These are phyloP conservation scores for Galeopsomyia nigrocyanea DNA, from an alignment of 2,888 invertebrate genomes.

Conservation along the genomic window DNA sequence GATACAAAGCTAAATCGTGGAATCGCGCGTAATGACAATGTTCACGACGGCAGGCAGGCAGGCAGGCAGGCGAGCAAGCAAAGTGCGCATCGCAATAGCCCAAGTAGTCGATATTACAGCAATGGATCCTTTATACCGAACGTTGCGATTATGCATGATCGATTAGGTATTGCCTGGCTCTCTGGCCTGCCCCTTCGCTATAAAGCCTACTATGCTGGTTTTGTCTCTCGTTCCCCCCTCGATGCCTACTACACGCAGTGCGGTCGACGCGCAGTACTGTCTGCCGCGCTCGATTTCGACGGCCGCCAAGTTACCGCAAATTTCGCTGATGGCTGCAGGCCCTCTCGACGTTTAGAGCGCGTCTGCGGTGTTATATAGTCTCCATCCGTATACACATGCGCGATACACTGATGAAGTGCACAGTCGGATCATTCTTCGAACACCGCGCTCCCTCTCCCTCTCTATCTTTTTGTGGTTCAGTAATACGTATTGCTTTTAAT, in stretches of 20 bases:
- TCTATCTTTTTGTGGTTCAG: too few species aligned
- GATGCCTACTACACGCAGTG: neutral
- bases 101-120: too few species aligned
- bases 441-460: too few species aligned
- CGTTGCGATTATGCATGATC: slow-evolving; percentile 36
- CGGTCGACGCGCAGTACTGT: neutral
- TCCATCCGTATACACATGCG: too few species aligned
- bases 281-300: slow-evolving; percentile 14
- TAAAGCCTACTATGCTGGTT: neutral
- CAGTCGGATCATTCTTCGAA: too few species aligned
- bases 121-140: slow-evolving; percentile 1
- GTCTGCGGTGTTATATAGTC: neutral
- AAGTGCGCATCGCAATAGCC: too few species aligned
- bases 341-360: slow-evolving; percentile 22
- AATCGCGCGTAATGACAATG: too few species aligned
- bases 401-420: neutral
- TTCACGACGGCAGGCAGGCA: too few species aligned
- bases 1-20: too few species aligned
- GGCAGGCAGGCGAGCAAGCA: too few species aligned
- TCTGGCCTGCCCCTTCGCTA: neutral
- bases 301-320: slow-evolving; percentile 32
- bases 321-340: slow-evolving; percentile 33
- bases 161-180: slow-evolving; percentile 38
- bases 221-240: neutral
- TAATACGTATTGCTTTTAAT: too few species aligned